Percentiles rank a stretch among this genome's conserved stretches.
Conservation (phyloP, 2,113 vertebrate species). For the Mola mola region DNA sequence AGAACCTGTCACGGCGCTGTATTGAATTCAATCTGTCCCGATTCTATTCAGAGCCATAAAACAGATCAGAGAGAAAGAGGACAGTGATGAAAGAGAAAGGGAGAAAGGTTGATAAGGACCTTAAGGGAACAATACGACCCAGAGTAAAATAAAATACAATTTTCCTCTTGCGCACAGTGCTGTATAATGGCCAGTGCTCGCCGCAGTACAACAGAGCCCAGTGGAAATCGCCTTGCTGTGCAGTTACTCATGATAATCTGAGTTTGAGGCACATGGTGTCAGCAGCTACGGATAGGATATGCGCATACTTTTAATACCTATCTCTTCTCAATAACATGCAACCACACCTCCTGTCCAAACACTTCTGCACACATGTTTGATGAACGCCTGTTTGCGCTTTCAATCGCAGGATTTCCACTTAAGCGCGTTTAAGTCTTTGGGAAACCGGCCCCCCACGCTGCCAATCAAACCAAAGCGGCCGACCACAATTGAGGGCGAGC, state of each 20-base stretch:
- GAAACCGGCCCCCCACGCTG: conserved; percentile 38
- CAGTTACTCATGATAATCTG: too few relatives aligned
- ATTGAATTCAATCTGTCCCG: conserved; percentile 16
- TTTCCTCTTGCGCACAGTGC: too few relatives aligned
- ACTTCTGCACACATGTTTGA: background rate
- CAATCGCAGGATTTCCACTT: conserved; percentile 1
- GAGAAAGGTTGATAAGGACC: conserved; percentile 11
- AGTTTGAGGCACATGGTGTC: too few relatives aligned
- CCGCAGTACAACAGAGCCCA: too few relatives aligned
- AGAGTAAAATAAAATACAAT: conserved; percentile 4
- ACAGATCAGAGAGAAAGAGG: conserved; percentile 1
- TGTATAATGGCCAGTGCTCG: too few relatives aligned
- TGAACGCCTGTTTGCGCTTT: conserved; percentile 32
- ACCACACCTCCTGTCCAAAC: conserved; percentile 32
- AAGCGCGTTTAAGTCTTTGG: conserved; percentile 18
- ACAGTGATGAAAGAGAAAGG: conserved; percentile 2
- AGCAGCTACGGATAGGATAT: too few relatives aligned
- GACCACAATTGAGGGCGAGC: conserved; percentile 17
- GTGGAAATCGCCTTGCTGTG: too few relatives aligned
- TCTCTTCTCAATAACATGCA: background rate
- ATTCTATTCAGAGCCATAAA: conserved; percentile 11
- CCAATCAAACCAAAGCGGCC: conserved; percentile 14
- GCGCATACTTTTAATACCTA: background rate
- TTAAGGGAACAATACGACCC: conserved; percentile 10
- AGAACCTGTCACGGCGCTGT: background rate